Base-by-base conservation (phyloP, 2,797 vertebrate species). In the Galaxias olidus region DNA sequence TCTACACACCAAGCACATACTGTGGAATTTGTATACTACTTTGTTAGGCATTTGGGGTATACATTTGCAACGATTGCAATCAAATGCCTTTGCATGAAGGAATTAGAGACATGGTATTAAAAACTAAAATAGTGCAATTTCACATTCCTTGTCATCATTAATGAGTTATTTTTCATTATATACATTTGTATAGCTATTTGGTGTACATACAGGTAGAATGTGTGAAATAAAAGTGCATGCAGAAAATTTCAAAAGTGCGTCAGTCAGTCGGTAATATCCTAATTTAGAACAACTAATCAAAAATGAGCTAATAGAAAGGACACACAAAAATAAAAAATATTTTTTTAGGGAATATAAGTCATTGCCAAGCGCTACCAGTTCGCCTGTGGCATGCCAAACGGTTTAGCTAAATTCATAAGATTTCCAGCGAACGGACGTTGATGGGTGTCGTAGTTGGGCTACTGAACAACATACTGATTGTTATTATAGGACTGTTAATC, bases 71-170 rank as follows among this genome's bases (percentile, higher is more conserved):
- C 18, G 6, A 63, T 62, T 68, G 53, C 73, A 72, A 75, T 70
- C 11, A 79, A 74, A 72, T 72, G 80, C 69, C 20, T 81, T 74
- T 82, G 76, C 73, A 68, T 75, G 70, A 80, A 77, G 71, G 71
- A 77, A 66, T 81, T 72, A 84, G 66, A 84, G 78, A 78, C 77
- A 70, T 83, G 68, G 63, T 73, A 73, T 71, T 53, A 73, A 66
- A 64, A 86, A 88, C 71, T 75, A 73, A 88, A 86, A 86, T 70
- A 87, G 88, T 89, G 86, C 88, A 87, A 89, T 54, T 86, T 81
- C 80, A 89, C 88, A 91, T 90, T 92, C 87, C 68, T 87, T 46
- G 74, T 90, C 83, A 83, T 75, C 66, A 68, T 53, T 50, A 14
- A 81, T 80, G 47, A 80, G 65, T 77, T 56, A 80, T 67, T 59